These are phyloP conservation scores for Diadophis punctatus DNA, from an alignment of 2,113 vertebrate genomes.

Conservation along the genomic window DNA sequence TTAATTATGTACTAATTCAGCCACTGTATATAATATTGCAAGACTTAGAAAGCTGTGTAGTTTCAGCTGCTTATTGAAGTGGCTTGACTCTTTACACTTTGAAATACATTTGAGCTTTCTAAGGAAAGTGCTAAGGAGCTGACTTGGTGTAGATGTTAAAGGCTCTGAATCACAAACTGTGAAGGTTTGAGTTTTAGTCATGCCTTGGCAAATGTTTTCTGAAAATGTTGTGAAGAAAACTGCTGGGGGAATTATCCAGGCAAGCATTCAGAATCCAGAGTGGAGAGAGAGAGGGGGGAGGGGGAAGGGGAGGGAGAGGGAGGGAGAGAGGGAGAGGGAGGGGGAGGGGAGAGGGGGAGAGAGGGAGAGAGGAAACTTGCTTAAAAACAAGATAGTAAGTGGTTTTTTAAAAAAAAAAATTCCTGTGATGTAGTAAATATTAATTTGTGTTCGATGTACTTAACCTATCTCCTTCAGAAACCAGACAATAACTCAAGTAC, in stretches of 20 bases:
- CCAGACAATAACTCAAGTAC: conserved; percentile 16
- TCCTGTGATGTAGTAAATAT: conserved; percentile 18
- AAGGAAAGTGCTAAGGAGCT: background rate
- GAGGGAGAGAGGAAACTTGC: background rate
- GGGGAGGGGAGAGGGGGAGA: fast-evolving
- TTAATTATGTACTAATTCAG: background rate
- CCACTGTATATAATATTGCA: background rate
- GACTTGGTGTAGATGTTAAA: background rate
- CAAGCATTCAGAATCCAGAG: background rate
- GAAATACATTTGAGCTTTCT: conserved; percentile 7
- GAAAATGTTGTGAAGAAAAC: background rate
- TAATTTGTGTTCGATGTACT: conserved; percentile 7
- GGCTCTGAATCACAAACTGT: background rate
- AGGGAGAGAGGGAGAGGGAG: fast-evolving
- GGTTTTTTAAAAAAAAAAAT: conserved; percentile 24
- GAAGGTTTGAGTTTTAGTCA: background rate
- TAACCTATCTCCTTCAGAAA: conserved; percentile 2
- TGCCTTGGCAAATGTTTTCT: background rate
- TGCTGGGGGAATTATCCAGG: background rate
- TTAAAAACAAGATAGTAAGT: conserved; percentile 19
- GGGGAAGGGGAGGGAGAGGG: fast-evolving
- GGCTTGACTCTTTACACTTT: background rate
- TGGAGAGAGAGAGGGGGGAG: background rate
- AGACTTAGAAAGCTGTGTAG: background rate
- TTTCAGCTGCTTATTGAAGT: conserved; percentile 16